Evolutionary conservation across 2,888 invertebrate genomes (phyloP), one percentile per base, ranked within the genome.

Genomic region (Brachyopa scutellaris): DNA sequence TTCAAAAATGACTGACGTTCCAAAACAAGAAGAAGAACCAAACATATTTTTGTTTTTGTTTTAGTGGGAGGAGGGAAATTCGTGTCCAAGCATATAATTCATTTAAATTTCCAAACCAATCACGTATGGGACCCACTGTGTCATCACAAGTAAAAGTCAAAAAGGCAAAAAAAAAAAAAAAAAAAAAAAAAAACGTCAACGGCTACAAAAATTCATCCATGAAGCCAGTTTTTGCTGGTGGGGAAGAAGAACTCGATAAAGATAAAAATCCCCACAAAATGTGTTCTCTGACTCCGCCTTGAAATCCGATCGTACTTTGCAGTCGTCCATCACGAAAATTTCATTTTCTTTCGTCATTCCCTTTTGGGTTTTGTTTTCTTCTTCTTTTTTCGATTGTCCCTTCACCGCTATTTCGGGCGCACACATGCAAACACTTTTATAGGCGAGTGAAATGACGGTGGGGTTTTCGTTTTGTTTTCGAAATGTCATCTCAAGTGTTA

Each of bases 261-360:
- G 6, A 31, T 2, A 45, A 72, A 45, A 31, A 57, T 51, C 70
- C 62, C 64, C 80, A 70, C 69, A 64, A 55, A 57, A n/a, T 45
- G 29, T n/a, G 7, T 26, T 57, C 23, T 11, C 38, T 74, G 82
- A 49, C 82, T 82, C 82, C 82, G 77, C 82, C 82, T 77, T 77
- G 82, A 77, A 82, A 82, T 82, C 77, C 77, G 82, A 82, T 82
- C 82, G 62, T 55, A 77, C 70, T 66, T 72, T 66, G 82, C 82
- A 70, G 70, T 82, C 82, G 82, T 77, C 82, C 82, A 82, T 82
- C 82, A 82, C 82, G 70, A 82, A 82, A 80, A 66, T 73, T 77
- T 82, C 82, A 82, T 82, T 82, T 77, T 82, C 77, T 82, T 74
- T 45, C n/a, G 21, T 40, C 11, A 9, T 59, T 74, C 59, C 8